Evolutionary conservation across 2,888 invertebrate genomes (phyloP), one percentile per base, ranked within the genome.

Genomic region (Dendrolimus pini): DNA sequence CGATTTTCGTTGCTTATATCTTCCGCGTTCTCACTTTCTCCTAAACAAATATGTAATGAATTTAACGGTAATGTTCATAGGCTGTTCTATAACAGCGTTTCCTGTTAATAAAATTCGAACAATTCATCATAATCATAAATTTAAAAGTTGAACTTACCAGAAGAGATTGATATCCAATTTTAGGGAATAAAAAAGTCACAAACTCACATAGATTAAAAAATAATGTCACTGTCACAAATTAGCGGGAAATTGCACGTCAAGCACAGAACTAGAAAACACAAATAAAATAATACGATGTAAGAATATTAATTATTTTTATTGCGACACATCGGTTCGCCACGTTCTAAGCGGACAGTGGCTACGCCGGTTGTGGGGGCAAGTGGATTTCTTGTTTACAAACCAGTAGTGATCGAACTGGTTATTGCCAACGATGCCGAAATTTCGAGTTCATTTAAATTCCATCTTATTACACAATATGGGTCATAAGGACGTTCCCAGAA

Each of bases 311-410:
- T 60, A 65, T 60, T 60, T 59, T 58, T 59, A 56, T 56, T 60
- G 60, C 58, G 65, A 61, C 54, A 60, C 59, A 60, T 71, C 73
- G 73, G 75, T 69, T 65, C 68, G 86, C 88, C 88, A 88, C 89
- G 89, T 87, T 75, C 82, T 77, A 58, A 63, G 61, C 78, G 81
- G 77, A 66, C 83, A 68, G 85, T 85, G 89, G 88, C 85, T 80
- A 73, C 74, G 78, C 86, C 87, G 87, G 82, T 82, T 86, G 76
- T 89, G 85, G 65, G 83, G 77, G 62, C 67, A 67, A 69, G 68
- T 65, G 74, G 74, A 71, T 77, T 81, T 82, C 83, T 82, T 85
- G 84, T 85, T 85, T 85, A 85, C 83, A 77, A 73, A 74, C 70
- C 75, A 71, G 68, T 67, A 47, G 47, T 47, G 47, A 9, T 9